A percentile compares a stretch with the other conserved stretches of the same genome.
These are phyloP conservation scores for Siderastrea radians DNA, from an alignment of 92 coral and sea anemone genomes.

Conservation along the genomic window DNA sequence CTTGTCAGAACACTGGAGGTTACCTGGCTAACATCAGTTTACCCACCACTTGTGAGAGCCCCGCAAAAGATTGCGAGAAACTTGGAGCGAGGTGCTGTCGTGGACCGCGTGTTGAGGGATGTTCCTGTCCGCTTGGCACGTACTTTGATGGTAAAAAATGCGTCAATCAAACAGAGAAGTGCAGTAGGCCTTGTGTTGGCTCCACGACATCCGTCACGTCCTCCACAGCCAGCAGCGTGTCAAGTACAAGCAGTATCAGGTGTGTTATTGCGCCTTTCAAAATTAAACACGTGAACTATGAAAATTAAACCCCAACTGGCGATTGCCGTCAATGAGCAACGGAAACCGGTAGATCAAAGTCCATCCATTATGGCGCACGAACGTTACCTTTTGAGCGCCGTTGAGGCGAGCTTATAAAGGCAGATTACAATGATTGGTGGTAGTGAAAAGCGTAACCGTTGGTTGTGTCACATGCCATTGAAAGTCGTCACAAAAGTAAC, in stretches of 20 bases:
- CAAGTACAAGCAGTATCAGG: slow-evolving; percentile 33
- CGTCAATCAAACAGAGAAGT: slow-evolving; percentile 77
- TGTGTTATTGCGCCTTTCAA: neutral
- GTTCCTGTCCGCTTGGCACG: slow-evolving; percentile 87
- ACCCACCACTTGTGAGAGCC: slow-evolving; percentile 78
- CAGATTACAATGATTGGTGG: too few relatives aligned
- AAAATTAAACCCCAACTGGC: too few relatives aligned
- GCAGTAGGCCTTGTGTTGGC: slow-evolving; percentile 71
- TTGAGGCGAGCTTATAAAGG: too few relatives aligned
- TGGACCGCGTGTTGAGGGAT: slow-evolving; percentile 94
- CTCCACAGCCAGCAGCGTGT: slow-evolving; percentile 43
- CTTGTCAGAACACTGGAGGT: slow-evolving; percentile 91
- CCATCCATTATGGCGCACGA: too few relatives aligned
- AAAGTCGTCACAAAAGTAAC: too few relatives aligned
- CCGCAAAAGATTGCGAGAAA: slow-evolving; percentile 70
- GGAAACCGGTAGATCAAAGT: too few relatives aligned
- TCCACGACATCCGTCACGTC: neutral
- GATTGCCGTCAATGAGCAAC: too few relatives aligned
- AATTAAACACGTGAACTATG: too few relatives aligned
- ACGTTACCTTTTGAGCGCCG: too few relatives aligned
- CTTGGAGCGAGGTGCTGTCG: slow-evolving; percentile 89
- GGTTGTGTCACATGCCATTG: too few relatives aligned
- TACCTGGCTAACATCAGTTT: slow-evolving; percentile 84
- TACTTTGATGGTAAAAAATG: slow-evolving; percentile 93
- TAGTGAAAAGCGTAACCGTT: too few relatives aligned